Percentiles rank a stretch among this genome's conserved stretches.
phyloP scores from a whole-genome alignment of 2,113 vertebrate genomes.

The Dicentrarchus labrax region DNA sequence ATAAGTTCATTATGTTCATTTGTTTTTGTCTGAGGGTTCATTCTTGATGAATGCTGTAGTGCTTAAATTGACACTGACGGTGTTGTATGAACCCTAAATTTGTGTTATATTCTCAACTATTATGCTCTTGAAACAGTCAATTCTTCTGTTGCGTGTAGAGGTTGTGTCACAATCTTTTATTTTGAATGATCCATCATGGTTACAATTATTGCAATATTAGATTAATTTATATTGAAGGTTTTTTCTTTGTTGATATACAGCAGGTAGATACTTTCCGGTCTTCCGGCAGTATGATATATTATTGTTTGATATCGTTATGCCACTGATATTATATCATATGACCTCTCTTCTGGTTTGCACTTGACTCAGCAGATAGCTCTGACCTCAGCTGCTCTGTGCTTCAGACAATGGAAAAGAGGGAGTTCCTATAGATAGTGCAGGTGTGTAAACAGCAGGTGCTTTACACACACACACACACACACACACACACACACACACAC shows the following conservation, averaged over 20 bases:
- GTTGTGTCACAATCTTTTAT: neutral
- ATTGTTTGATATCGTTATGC: slow-evolving; percentile 39
- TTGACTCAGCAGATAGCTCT: slow-evolving; percentile 73
- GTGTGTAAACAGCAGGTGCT: slow-evolving; percentile 78
- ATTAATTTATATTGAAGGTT: neutral
- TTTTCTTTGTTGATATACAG: neutral
- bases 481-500: neutral
- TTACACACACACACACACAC: slow-evolving; percentile 23
- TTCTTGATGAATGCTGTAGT: neutral
- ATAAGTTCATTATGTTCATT: neutral
- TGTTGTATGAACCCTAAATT: neutral
- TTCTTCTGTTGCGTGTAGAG: neutral
- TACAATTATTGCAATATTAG: neutral
- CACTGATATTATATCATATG: slow-evolving; percentile 53
- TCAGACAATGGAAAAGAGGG: slow-evolving; percentile 59
- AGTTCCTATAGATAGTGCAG: slow-evolving; percentile 73
- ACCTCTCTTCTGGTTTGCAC: slow-evolving; percentile 47
- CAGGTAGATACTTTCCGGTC: slow-evolving; percentile 15
- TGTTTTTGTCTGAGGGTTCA: neutral
- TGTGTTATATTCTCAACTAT: neutral
- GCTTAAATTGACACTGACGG: too few species aligned
- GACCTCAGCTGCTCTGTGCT: slow-evolving; percentile 68
- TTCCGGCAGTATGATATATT: slow-evolving; percentile 31
- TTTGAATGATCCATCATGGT: neutral
- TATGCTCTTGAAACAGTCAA: neutral